phyloP scores from a whole-genome alignment of 2,113 vertebrate species.

The Alaudala cheleensis region DNA sequence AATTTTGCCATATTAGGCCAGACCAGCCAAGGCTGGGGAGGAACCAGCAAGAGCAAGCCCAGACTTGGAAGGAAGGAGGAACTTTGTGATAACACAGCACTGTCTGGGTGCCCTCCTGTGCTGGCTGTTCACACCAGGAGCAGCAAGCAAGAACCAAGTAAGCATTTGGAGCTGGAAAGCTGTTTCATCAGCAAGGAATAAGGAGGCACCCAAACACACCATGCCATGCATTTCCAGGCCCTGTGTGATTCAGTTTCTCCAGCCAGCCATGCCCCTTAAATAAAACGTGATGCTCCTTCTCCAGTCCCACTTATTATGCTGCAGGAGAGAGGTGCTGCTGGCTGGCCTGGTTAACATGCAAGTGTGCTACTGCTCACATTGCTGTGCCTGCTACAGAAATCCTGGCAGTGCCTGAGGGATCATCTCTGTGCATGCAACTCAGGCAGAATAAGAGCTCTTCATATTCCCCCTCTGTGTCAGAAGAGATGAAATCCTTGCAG shows the following conservation, averaged over 20 bases:
- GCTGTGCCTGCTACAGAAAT: not conserved
- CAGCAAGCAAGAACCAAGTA: not conserved
- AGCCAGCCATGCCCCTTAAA: not conserved
- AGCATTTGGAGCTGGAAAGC: not conserved
- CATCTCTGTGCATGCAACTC: not conserved
- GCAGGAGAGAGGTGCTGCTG: not conserved
- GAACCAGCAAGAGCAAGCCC: not conserved
- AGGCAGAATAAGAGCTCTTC: not conserved
- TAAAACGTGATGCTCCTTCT: not conserved
- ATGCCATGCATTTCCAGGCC: not conserved
- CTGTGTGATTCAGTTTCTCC: not conserved
- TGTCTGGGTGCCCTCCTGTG: not conserved
- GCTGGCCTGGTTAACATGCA: not conserved
- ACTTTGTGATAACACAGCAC: not conserved
- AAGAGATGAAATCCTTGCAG: not conserved
- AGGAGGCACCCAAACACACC: not conserved
- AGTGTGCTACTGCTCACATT: not conserved
- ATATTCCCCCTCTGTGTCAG: not conserved
- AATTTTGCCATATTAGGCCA: slow-evolving; percentile 4
- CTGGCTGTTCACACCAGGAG: not conserved
- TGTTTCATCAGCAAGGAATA: not conserved
- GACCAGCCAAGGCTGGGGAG: not conserved
- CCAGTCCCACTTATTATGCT: not conserved
- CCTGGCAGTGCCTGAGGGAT: not conserved
- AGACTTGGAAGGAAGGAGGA: not conserved